phyloP scores from a whole-genome alignment of 2,888 invertebrate species.

The Amorpha juglandis region DNA sequence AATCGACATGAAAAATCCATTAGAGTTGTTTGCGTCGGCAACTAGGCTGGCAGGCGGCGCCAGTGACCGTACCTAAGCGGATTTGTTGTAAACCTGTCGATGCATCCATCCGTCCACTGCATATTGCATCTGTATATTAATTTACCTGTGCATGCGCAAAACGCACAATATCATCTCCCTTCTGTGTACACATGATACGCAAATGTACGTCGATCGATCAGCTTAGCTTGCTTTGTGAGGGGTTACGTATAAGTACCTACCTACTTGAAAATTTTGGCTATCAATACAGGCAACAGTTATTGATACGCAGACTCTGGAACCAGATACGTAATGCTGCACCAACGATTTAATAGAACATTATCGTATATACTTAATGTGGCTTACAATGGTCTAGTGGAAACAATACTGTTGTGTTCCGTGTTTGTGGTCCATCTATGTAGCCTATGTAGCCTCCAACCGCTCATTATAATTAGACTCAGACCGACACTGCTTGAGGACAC shows the following conservation, averaged over 20 bases:
- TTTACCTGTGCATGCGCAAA: constrained; percentile 40
- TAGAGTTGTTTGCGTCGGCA: constrained; percentile 74
- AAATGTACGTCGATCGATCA: constrained; percentile 2
- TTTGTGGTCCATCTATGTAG: too few species aligned
- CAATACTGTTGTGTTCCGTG: too few species aligned
- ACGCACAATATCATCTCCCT: background rate
- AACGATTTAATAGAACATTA: too few species aligned
- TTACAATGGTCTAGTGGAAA: too few species aligned
- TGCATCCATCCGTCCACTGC: constrained; percentile 41
- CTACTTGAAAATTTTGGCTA: background rate
- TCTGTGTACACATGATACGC: constrained; percentile 3
- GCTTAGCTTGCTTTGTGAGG: background rate
- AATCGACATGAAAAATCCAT: constrained; percentile 84
- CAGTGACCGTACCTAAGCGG: constrained; percentile 81
- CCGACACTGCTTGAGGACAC: too few species aligned
- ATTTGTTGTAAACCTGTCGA: constrained; percentile 68
- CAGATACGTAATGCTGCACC: too few species aligned
- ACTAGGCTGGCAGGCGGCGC: constrained; percentile 63
- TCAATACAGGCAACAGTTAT: too few species aligned
- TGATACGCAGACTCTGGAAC: too few species aligned
- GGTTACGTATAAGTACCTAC: too few species aligned
- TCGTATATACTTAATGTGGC: too few species aligned
- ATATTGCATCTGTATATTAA: constrained; percentile 45
- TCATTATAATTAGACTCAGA: too few species aligned
- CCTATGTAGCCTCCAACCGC: too few species aligned